Conservation (phyloP, 1,140 invertebrate genomes). For the Drosophila neocordata region DNA sequence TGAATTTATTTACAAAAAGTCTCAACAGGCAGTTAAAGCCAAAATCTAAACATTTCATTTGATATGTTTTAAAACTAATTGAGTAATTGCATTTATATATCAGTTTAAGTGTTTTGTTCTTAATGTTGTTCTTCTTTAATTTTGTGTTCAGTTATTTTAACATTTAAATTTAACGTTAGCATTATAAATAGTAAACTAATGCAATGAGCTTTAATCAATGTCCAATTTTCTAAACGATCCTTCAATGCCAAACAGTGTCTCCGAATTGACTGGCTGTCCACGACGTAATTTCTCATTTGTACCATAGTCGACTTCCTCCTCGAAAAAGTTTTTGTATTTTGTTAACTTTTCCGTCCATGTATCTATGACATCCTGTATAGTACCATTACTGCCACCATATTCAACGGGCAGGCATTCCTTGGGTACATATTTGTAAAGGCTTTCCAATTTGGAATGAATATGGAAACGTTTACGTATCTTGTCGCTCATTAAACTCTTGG, state of each 20-base stretch:
- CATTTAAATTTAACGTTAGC: constrained; percentile 9
- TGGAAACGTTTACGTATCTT: constrained; percentile 83
- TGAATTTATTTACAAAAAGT: constrained; percentile 45
- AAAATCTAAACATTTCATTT: constrained; percentile 33
- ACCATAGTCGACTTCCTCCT: constrained; percentile 84
- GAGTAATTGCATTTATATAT: constrained; percentile 3
- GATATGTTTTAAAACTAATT: no score
- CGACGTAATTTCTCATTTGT: constrained; percentile 85
- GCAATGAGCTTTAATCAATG: constrained; percentile 63
- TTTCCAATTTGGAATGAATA: constrained; percentile 84
- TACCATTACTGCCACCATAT: constrained; percentile 84
- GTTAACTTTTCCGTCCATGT: constrained; percentile 85
- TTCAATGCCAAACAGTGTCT: constrained; percentile 86
- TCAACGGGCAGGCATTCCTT: constrained; percentile 84
- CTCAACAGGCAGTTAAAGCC: constrained; percentile 24
- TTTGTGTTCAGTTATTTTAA: constrained; percentile 47
- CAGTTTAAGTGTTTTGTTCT: background rate
- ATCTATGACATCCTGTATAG: constrained; percentile 83
- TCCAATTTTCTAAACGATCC: constrained; percentile 86
- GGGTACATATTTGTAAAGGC: constrained; percentile 84
- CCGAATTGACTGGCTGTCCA: constrained; percentile 85
- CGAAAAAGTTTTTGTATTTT: constrained; percentile 83
- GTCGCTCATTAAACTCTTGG: constrained; percentile 84
- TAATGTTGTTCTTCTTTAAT: constrained; percentile 33
- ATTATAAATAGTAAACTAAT: constrained; percentile 28